phyloP scores from a whole-genome alignment of 2,888 invertebrate species.

The Nemurella pictetii region DNA sequence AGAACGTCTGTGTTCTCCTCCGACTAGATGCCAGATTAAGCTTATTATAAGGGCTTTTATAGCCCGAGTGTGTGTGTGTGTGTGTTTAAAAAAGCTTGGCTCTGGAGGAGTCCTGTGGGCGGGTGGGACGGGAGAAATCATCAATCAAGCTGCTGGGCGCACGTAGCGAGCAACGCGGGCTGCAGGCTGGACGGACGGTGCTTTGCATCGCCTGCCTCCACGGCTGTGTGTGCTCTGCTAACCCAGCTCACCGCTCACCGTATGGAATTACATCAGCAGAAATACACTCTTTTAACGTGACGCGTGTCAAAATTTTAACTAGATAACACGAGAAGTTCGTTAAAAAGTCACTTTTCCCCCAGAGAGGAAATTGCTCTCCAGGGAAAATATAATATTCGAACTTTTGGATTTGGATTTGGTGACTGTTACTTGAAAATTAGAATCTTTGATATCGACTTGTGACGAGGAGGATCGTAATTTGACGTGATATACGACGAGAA shows the following conservation, averaged over 20 bases:
- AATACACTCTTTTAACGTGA: conserved; percentile 3
- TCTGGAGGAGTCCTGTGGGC: conserved; percentile 18
- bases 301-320: background rate
- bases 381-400: background rate
- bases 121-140: conserved; percentile 26
- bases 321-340: conserved; percentile 10
- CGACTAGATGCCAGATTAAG: background rate
- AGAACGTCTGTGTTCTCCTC: background rate
- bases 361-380: background rate
- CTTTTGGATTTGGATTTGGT: background rate
- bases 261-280: conserved; percentile 19
- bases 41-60: background rate
- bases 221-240: background rate
- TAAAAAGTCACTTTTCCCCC: background rate
- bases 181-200: background rate
- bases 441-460: background rate
- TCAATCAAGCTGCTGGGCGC: conserved; percentile 15
- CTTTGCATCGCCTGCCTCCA: background rate
- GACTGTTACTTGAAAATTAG: background rate
- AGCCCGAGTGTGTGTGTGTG: background rate
- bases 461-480: no score
- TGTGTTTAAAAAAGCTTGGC: background rate
- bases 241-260: background rate
- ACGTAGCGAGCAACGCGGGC: background rate
- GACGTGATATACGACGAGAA: no score